Conservation (phyloP, 2,797 vertebrate genomes). For the Hoplostethus atlanticus region DNA sequence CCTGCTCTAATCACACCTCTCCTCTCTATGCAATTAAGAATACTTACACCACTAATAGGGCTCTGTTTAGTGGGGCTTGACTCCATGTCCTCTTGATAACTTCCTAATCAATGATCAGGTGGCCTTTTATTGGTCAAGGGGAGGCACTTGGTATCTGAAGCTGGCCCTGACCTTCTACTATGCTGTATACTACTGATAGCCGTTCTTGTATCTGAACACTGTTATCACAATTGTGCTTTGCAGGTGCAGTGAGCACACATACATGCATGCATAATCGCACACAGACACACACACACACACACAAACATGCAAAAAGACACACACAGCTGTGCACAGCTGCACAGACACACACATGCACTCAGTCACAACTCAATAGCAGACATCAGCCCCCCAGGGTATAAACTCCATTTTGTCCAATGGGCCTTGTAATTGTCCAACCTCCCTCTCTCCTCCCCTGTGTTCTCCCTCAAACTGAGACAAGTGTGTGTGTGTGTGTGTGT, state of each 20-base stretch:
- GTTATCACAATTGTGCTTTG: constrained; percentile 26
- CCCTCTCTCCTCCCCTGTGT: constrained; percentile 4
- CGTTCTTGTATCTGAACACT: constrained; percentile 10
- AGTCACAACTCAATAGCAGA: constrained; percentile 26
- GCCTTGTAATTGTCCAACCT: constrained; percentile 45
- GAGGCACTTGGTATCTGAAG: neutral
- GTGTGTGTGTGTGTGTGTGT: neutral
- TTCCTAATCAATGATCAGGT: constrained; percentile 4
- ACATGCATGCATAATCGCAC: neutral
- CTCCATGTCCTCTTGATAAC: neutral
- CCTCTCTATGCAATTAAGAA: neutral
- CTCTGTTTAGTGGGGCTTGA: neutral
- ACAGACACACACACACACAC: neutral
- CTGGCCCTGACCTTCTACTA: constrained; percentile 37
- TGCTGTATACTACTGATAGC: constrained; percentile 9
- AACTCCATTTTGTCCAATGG: constrained; percentile 43
- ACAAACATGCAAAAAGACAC: neutral
- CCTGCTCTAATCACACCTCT: neutral
- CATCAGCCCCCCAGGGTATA: constrained; percentile 25
- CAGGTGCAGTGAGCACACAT: constrained; percentile 15
- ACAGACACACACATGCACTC: constrained; percentile 8
- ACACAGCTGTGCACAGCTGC: neutral
- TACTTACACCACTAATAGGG: constrained; percentile 1
- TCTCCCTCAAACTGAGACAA: neutral
- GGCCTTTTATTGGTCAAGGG: neutral